phyloP scores from a whole-genome alignment of 2,797 vertebrate genomes.

The Crocidura indochinensis region DNA sequence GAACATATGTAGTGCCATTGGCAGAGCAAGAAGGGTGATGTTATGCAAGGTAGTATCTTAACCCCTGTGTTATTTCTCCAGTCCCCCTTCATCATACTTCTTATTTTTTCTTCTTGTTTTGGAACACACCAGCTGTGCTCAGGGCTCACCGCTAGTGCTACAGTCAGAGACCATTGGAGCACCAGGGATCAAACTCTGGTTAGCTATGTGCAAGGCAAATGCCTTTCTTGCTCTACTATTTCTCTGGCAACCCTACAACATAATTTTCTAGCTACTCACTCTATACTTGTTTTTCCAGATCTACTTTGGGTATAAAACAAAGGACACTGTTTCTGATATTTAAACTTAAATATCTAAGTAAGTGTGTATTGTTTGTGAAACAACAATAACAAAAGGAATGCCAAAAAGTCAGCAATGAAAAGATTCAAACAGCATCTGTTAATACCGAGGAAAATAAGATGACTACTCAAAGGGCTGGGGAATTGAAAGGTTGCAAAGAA shows the following conservation, averaged over 20 bases:
- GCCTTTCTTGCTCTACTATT: no score
- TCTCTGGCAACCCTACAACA: background rate
- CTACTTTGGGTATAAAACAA: no score
- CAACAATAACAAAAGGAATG: background rate
- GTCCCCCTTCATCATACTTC: no score
- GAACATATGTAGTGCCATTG: no score
- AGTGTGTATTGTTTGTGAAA: background rate
- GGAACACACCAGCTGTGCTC: background rate
- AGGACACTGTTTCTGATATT: background rate
- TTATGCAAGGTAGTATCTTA: no score
- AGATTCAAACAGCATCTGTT: background rate
- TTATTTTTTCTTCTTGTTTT: no score
- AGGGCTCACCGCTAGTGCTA: background rate
- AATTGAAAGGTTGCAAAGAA: background rate
- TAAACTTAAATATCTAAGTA: background rate
- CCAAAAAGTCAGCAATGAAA: background rate
- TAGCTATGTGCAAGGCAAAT: no score
- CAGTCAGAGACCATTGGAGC: no score
- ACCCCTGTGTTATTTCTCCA: no score
- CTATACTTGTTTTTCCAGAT: background rate
- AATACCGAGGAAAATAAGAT: fast-evolving
- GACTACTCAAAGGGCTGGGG: background rate
- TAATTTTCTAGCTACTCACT: background rate
- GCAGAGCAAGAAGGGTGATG: no score
- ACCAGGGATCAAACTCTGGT: no score